These are phyloP conservation scores for Clarias gariepinus DNA, from an alignment of 2,113 vertebrate genomes.

Conservation along the genomic window DNA sequence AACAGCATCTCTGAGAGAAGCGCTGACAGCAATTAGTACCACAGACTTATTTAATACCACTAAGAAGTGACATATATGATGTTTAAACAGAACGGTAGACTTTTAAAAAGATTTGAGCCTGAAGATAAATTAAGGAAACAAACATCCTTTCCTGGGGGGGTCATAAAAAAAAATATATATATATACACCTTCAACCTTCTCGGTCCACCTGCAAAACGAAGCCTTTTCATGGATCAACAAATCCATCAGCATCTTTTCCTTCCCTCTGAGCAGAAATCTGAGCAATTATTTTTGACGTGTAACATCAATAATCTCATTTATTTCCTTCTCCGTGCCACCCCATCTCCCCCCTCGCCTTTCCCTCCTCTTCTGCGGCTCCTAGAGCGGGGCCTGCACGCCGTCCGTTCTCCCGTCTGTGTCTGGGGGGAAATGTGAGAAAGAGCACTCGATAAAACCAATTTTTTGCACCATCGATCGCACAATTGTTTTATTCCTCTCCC, in stretches of 20 bases:
- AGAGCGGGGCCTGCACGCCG: conserved; percentile 35
- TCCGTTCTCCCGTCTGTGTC: conserved; percentile 72
- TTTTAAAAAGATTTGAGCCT: conserved; percentile 39
- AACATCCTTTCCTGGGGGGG: conserved; percentile 33
- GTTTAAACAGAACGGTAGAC: background rate
- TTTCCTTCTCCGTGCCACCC: conserved; percentile 53
- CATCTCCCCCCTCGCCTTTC: too few species aligned
- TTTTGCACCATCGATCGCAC: conserved; percentile 83
- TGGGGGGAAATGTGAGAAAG: conserved; percentile 75
- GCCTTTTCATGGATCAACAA: conserved; percentile 69
- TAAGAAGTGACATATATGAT: background rate
- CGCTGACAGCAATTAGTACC: background rate
- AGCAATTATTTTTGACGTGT: conserved; percentile 88
- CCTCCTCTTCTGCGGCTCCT: conserved; percentile 34
- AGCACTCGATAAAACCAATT: conserved; percentile 86
- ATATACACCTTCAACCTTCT: background rate
- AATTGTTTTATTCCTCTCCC: conserved; percentile 65
- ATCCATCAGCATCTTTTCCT: conserved; percentile 67
- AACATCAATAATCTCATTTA: conserved; percentile 82
- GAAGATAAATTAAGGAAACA: conserved; percentile 28
- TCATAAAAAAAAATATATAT: background rate
- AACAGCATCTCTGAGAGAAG: background rate
- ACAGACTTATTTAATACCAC: background rate
- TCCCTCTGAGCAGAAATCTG: conserved; percentile 78
- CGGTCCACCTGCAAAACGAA: conserved; percentile 57